Percentiles rank a stretch among this genome's conserved stretches.
Evolutionary conservation across 2,113 vertebrate genomes (phyloP).

Genomic region (Tragelaphus buxtoni): DNA sequence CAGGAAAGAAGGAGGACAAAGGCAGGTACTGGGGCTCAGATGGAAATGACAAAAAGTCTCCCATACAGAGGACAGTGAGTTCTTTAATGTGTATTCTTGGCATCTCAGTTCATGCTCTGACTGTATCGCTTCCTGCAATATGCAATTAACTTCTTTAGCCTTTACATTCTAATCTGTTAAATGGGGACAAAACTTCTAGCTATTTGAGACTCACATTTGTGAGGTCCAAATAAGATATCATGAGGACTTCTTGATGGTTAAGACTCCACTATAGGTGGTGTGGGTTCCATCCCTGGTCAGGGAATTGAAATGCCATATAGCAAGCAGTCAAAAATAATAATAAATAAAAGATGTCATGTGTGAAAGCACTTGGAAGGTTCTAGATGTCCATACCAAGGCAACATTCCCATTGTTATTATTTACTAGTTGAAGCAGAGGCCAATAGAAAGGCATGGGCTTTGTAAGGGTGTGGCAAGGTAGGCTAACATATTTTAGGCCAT

Average conservation of each 20-base stretch:
- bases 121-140: neutral
- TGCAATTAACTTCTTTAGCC: slow-evolving; percentile 2
- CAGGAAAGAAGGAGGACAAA: neutral
- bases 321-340: neutral
- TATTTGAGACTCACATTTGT: neutral
- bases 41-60: neutral
- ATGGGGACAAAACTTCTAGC: neutral
- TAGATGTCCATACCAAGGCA: neutral
- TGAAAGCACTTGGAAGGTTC: neutral
- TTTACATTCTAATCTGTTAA: neutral
- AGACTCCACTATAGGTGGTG: neutral
- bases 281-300: neutral
- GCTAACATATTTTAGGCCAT: neutral
- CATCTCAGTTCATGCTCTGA: neutral
- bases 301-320: neutral
- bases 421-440: neutral
- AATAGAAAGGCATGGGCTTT: neutral
- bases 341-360: neutral
- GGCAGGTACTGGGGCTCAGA: neutral
- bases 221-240: neutral
- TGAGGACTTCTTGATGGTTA: neutral
- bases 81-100: neutral
- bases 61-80: neutral
- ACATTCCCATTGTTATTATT: neutral
- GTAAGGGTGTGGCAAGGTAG: neutral